Conservation (phyloP, 2,888 invertebrate genomes). For the Cheilosia variabilis region DNA sequence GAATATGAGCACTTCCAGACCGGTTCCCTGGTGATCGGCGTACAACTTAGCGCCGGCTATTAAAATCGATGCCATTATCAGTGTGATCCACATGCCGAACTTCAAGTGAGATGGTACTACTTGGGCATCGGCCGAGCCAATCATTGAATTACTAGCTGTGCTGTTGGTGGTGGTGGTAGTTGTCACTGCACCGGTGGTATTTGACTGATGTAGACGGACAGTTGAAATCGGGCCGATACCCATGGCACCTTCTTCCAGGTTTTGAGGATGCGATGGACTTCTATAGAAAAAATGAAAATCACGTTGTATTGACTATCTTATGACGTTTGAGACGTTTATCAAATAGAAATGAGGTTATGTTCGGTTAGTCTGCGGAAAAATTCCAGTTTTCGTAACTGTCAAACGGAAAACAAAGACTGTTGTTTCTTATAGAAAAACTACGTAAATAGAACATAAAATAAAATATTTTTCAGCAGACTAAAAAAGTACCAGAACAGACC, state of each 20-base stretch:
- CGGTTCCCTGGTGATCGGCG: constrained; percentile 87
- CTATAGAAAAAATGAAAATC: constrained; percentile 52
- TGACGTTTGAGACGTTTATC: too few species aligned
- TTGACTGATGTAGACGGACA: constrained; percentile 68
- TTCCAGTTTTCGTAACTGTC: too few species aligned
- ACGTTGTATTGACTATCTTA: neutral
- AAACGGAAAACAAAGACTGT: too few species aligned
- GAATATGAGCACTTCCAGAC: constrained; percentile 87
- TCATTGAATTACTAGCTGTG: constrained; percentile 45
- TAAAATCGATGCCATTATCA: constrained; percentile 88
- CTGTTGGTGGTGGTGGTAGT: constrained; percentile 51
- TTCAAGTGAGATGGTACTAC: constrained; percentile 87
- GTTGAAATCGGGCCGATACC: constrained; percentile 74
- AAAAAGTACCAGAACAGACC: too few species aligned
- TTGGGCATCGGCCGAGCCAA: constrained; percentile 78
- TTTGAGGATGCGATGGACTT: constrained; percentile 76
- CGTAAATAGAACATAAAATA: too few species aligned
- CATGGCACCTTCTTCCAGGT: constrained; percentile 77
- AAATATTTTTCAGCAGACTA: too few species aligned
- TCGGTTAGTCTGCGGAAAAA: too few species aligned
- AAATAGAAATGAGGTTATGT: too few species aligned
- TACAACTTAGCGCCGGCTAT: constrained; percentile 90
- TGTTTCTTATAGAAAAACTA: too few species aligned
- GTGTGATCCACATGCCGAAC: constrained; percentile 89
- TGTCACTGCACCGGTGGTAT: constrained; percentile 48